Base-by-base conservation (phyloP, 23 tunicate species). In the Trididemnum nubilum region DNA sequence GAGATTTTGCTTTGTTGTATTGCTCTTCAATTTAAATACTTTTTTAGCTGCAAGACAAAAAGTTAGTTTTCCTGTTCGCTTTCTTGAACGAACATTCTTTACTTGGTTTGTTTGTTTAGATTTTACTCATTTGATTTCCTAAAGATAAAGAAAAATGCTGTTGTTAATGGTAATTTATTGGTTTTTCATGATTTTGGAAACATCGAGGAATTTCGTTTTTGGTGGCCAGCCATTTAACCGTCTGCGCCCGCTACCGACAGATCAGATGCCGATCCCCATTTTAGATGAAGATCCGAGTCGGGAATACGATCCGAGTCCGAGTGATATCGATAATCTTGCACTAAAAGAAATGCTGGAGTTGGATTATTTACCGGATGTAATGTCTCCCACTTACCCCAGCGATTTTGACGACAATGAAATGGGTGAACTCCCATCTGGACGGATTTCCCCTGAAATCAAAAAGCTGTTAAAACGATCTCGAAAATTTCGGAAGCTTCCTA, bases 321-420 rank as follows among this genome's bases (percentile, higher is more conserved):
- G 34, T 0, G 88, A 85, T 40, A 73, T 88, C 57, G 50, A 88
- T 30, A 67, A 78, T n/a, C 52, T 5, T 15, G 54, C 36, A 54
- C 83, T 90, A 23, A 59, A 81, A 4, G 89, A 79, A 73, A 73
- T 59, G 71, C 79, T 90, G 25, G 94, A 81, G 21, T 37, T 89
- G 34, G 85, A 86, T 28, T 90, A 79, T 64, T 36, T 70, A 9
- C 85, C 89, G 35, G 64, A 72, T 33, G 86, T 84, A 44, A 90
- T 90, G 95, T 90, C 95, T 28, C 72, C 78, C 40, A 33, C 67
- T 34, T 76, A 84, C 32, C 95, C 95, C 3, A 77, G 77, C 22
- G 52, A 61, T 52, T 51, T 44, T 37, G 66, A 64, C 72, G 70
- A 71, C 26, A 64, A 57, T 25, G 71, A 44, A 5, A 52, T 65